Evolutionary conservation across 2,888 invertebrate species (phyloP).

Genomic region (Platynereis dumerilii): DNA sequence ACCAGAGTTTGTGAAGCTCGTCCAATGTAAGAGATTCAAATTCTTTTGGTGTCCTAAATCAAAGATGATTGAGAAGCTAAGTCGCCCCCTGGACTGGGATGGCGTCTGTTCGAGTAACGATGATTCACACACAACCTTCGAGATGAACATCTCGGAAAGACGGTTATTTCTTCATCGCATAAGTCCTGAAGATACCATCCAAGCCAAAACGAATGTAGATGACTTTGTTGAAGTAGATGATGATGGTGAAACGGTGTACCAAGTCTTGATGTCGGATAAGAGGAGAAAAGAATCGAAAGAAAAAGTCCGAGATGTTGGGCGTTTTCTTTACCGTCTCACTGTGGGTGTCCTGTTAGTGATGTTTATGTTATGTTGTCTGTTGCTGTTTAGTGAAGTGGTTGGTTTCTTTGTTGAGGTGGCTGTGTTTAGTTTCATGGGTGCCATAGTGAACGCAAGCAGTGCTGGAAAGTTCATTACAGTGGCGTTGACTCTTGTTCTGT

Average conservation of each 20-base stretch:
- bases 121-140: too few species aligned
- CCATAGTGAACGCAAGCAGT: conserved; percentile 56
- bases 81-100: too few species aligned
- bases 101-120: too few species aligned
- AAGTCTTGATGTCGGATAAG: too few species aligned
- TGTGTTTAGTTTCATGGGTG: conserved; percentile 59
- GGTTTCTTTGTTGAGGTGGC: conserved; percentile 54
- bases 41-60: too few species aligned
- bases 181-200: conserved; percentile 24
- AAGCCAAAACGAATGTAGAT: too few species aligned
- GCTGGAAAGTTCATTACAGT: conserved; percentile 56
- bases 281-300: too few species aligned
- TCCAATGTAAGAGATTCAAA: not conserved
- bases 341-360: conserved; percentile 32
- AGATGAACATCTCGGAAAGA: too few species aligned
- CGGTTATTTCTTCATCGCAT: conserved; percentile 37
- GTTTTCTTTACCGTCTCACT: conserved; percentile 4
- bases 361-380: conserved; percentile 32
- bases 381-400: conserved; percentile 54
- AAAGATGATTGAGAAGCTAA: too few species aligned
- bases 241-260: too few species aligned
- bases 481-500: conserved; percentile 53
- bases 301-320: too few species aligned
- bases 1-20: conserved; percentile 27
- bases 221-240: too few species aligned